phyloP scores from a whole-genome alignment of 2,797 vertebrate species.

The Odontamblyopus lacepedii region DNA sequence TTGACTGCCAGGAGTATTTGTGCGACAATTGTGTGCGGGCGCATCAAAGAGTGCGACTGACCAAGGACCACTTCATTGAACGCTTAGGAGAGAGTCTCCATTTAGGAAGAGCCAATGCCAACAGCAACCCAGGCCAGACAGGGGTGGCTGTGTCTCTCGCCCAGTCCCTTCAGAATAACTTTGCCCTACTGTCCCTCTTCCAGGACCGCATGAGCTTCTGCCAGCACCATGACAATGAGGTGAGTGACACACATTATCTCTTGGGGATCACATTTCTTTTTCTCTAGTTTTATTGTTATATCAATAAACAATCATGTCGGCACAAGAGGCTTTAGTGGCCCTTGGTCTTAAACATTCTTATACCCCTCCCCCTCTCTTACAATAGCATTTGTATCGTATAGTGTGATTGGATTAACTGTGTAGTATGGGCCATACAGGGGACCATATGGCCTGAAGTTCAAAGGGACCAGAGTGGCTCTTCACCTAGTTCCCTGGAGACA shows the following conservation, averaged over 20 bases:
- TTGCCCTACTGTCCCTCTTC: conserved; percentile 85
- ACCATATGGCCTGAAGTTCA: conserved; percentile 73
- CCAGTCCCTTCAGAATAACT: conserved; percentile 81
- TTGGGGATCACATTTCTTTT: neutral
- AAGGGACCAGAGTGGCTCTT: conserved; percentile 74
- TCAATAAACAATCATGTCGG: neutral
- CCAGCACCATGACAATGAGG: conserved; percentile 90
- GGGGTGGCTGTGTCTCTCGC: conserved; percentile 65
- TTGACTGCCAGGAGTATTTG: conserved; percentile 93
- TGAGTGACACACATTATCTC: conserved; percentile 56
- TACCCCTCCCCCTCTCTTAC: neutral
- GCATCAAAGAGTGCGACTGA: conserved; percentile 90
- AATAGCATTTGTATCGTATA: conserved; percentile 5
- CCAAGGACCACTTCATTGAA: conserved; percentile 95
- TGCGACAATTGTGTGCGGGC: conserved; percentile 92
- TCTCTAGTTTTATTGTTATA: neutral
- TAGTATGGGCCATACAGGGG: conserved; percentile 48
- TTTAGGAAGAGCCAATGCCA: conserved; percentile 60
- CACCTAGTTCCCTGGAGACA: conserved; percentile 71
- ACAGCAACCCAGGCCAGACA: conserved; percentile 50
- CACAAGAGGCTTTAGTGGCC: neutral
- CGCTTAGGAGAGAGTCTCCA: conserved; percentile 76
- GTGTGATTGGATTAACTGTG: conserved; percentile 52
- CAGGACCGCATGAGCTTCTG: conserved; percentile 88
- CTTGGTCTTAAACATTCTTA: neutral